These are phyloP conservation scores for Polyergus mexicanus DNA, from an alignment of 1,140 invertebrate genomes.

Conservation along the genomic window DNA sequence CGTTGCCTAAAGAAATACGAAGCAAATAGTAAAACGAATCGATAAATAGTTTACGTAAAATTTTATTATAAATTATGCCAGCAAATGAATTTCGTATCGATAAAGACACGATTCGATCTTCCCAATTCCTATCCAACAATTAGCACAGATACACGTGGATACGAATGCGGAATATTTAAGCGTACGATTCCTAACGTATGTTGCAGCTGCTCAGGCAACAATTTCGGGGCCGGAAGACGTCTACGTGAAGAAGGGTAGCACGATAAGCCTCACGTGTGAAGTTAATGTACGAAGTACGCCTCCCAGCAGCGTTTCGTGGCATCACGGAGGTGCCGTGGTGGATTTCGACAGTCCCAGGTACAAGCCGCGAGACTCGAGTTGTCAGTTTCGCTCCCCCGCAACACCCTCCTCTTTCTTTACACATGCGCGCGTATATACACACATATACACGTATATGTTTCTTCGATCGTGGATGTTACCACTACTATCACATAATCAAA, in stretches of 20 bases:
- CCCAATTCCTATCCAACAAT: neutral
- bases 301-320: slow-evolving; percentile 92
- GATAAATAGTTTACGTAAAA: slow-evolving; percentile 3
- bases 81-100: slow-evolving; percentile 7
- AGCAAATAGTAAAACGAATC: neutral
- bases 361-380: slow-evolving; percentile 69
- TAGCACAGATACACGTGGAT: neutral
- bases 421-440: no score
- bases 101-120: slow-evolving; percentile 14
- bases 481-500: neutral
- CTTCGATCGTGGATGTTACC: slow-evolving; percentile 53
- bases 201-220: slow-evolving; percentile 94
- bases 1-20: neutral
- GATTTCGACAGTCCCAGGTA: slow-evolving; percentile 94
- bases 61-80: neutral
- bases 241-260: slow-evolving; percentile 96
- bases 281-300: slow-evolving; percentile 95
- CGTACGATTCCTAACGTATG: slow-evolving; percentile 80
- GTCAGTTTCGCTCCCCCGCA: slow-evolving; percentile 23
- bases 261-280: slow-evolving; percentile 95
- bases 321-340: slow-evolving; percentile 92
- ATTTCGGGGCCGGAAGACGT: slow-evolving; percentile 95
- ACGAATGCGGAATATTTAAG: slow-evolving; percentile 64
- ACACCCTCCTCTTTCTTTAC: neutral
- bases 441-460: neutral